A percentile compares a stretch with the other conserved stretches of the same genome.
phyloP scores from a whole-genome alignment of 1,140 invertebrate genomes.

The Zaprionus kolodkinae region DNA sequence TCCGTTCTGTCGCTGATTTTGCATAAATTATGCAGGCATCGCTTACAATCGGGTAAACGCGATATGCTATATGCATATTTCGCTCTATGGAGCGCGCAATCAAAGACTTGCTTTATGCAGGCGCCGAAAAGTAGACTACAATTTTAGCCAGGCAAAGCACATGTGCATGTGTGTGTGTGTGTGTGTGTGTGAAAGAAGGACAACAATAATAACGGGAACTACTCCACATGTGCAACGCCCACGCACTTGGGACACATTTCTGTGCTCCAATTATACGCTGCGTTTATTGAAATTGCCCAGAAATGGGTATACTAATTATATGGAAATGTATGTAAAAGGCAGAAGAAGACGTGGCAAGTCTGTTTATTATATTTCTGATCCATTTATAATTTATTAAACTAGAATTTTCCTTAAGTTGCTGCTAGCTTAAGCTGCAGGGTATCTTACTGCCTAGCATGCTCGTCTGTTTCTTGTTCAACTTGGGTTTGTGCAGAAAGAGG shows the following conservation, averaged over 20 bases:
- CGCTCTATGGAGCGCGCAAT: background rate
- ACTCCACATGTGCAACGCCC: background rate
- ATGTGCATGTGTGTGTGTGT: conserved; percentile 30
- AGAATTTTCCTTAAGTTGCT: too few relatives aligned
- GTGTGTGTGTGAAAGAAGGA: conserved; percentile 42
- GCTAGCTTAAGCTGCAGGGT: background rate
- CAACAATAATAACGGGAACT: conserved; percentile 2
- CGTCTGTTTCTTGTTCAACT: background rate
- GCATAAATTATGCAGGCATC: conserved; percentile 78
- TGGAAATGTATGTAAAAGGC: background rate
- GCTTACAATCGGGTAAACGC: conserved; percentile 31
- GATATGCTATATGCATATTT: conserved; percentile 33
- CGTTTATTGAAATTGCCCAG: background rate
- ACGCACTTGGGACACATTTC: conserved; percentile 49
- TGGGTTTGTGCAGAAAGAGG: background rate
- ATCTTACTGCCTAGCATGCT: background rate
- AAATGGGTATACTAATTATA: background rate
- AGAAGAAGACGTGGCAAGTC: background rate
- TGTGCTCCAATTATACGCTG: conserved; percentile 26
- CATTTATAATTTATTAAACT: too few relatives aligned
- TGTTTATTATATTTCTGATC: background rate
- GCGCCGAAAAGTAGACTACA: conserved; percentile 37
- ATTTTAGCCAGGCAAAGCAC: conserved; percentile 62
- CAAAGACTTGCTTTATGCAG: conserved; percentile 33
- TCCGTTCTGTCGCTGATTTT: conserved; percentile 68